phyloP scores from a whole-genome alignment of 1,140 invertebrate species.

The Popillia japonica region DNA sequence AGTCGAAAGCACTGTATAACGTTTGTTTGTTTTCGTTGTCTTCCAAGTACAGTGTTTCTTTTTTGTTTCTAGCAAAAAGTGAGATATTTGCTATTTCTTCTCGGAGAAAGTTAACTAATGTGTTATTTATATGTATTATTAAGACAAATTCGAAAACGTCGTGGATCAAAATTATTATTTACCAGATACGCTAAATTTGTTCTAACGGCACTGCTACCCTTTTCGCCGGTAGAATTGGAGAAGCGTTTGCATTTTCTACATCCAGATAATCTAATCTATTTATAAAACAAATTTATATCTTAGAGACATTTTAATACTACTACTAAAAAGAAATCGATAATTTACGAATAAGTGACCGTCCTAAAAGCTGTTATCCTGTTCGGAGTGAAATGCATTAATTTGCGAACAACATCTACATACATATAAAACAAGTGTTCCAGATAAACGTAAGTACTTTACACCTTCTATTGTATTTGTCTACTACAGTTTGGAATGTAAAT shows the following conservation, averaged over 20 bases:
- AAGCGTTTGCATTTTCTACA: background rate
- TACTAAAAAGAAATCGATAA: conserved; percentile 14
- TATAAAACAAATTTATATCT: background rate
- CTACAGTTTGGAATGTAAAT: background rate
- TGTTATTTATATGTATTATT: background rate
- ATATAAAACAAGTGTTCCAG: conserved; percentile 10
- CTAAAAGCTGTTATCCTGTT: background rate
- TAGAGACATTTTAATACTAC: background rate
- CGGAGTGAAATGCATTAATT: conserved; percentile 20
- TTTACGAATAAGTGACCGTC: background rate
- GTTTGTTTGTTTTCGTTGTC: conserved; percentile 16
- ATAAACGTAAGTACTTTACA: conserved; percentile 19
- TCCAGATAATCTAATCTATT: background rate
- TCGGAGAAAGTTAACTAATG: conserved; percentile 24
- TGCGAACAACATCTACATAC: background rate
- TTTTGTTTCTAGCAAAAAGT: background rate
- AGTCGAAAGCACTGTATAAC: background rate
- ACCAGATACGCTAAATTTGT: conserved; percentile 3
- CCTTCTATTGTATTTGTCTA: background rate
- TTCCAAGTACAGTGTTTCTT: background rate
- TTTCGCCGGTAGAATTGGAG: conserved; percentile 7
- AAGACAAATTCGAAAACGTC: conserved; percentile 1
- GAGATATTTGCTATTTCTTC: background rate
- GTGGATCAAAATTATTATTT: conserved; percentile 8
- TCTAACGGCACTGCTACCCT: background rate